Percentiles rank a stretch among this genome's conserved stretches.
These are phyloP conservation scores for Oreamnos americanus DNA, from an alignment of 2,113 vertebrate genomes.

Conservation along the genomic window DNA sequence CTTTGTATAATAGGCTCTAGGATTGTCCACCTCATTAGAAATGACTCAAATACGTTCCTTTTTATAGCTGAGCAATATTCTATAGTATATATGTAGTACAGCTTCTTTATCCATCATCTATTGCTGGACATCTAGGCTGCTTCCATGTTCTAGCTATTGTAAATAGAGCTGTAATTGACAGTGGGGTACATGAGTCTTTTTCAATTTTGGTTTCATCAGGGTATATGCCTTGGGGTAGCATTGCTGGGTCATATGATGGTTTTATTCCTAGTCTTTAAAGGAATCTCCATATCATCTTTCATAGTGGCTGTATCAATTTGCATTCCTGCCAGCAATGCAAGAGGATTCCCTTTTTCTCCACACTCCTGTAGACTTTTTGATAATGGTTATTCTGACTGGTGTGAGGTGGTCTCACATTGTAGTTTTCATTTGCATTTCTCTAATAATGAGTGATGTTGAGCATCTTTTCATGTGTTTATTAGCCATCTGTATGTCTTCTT, in stretches of 20 bases:
- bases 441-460: not conserved
- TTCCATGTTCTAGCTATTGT: not conserved
- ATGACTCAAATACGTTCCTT: not conserved
- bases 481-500: not conserved
- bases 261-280: not conserved
- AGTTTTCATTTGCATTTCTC: not conserved
- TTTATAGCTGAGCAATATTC: not conserved
- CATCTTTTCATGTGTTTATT: not conserved
- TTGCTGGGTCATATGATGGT: not conserved
- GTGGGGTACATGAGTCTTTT: not conserved
- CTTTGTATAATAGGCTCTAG: not conserved
- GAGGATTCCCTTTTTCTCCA: not conserved
- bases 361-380: not conserved
- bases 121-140: not conserved
- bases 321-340: not conserved
- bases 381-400: not conserved
- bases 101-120: not conserved
- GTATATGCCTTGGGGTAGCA: not conserved
- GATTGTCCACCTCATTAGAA: not conserved
- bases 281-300: not conserved
- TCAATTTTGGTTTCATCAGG: not conserved
- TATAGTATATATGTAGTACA: not conserved
- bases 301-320: not conserved
- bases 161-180: not conserved
- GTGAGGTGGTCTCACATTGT: not conserved